Percentiles rank a stretch among this genome's conserved stretches.
Evolutionary conservation across 2,888 invertebrate species (phyloP).

Genomic region (Andrena flavipes): DNA sequence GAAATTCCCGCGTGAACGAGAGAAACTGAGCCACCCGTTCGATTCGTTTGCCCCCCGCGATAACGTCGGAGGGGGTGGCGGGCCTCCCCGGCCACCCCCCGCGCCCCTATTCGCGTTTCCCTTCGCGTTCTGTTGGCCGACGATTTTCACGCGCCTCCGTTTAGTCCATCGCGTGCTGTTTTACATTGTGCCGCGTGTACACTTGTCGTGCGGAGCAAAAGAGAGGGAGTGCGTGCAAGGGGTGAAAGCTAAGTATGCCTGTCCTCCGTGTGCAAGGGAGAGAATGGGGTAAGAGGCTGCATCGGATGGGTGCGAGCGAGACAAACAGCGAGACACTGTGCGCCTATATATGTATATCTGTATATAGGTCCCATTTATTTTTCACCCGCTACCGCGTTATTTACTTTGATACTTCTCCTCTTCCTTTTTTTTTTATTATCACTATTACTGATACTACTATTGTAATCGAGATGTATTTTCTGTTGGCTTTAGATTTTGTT

Average conservation of each 20-base stretch:
- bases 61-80: neutral
- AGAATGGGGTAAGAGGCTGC: conserved; percentile 4
- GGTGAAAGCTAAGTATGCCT: neutral
- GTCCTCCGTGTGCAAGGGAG: neutral
- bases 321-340: conserved; percentile 62
- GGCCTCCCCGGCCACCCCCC: neutral
- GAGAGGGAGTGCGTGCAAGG: conserved; percentile 80
- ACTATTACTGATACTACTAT: conserved; percentile 73
- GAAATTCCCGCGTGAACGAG: conserved; percentile 36
- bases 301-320: conserved; percentile 25
- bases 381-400: conserved; percentile 49
- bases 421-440: conserved; percentile 38
- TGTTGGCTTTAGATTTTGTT: conserved; percentile 82
- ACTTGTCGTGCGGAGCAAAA: conserved; percentile 16
- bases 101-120: conserved; percentile 2
- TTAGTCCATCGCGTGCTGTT: conserved; percentile 20
- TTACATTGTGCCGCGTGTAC: conserved; percentile 23
- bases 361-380: conserved; percentile 58
- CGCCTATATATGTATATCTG: conserved; percentile 66
- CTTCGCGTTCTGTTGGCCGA: conserved; percentile 28
- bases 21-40: conserved; percentile 17
- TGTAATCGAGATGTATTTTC: conserved; percentile 77
- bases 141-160: conserved; percentile 34
- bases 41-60: conserved; percentile 25
- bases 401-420: conserved; percentile 42